Base-by-base conservation (phyloP, 2,888 invertebrate genomes). In the Pandemis cinnamomeana region DNA sequence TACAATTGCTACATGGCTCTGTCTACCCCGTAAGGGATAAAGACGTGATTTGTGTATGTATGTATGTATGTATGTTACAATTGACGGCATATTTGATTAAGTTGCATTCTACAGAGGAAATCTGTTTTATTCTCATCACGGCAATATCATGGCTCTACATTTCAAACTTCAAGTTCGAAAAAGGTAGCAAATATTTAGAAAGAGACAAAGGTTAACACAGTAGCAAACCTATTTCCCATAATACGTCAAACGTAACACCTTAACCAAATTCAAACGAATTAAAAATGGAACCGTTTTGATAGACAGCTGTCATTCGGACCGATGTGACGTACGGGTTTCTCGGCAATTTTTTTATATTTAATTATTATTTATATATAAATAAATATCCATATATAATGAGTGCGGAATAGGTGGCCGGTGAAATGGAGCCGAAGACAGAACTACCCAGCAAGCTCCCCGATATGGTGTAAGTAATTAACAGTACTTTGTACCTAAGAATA, bases 401-500 rank as follows among this genome's bases (percentile, higher is more conserved):
- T 67, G 69, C 55, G 42, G 64, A 73, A 51, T 73, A 73, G 58
- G 11, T 6, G 51, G 20, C 51, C n/a, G 58, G 60, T 7, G 63
- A 10, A 67, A 93, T 92, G 92, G 92, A 92, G 67, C 78, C 83
- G 7, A 90, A 84, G 72, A 79, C 77, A 75, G 91, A 91, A 8
- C 71, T 81, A 58, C 83, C 85, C 7, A 8, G 20, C 55, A 91
- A 90, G 77, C 74, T 90, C 36, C 82, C 92, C 53, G 87, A 89
- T 68, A 92, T 92, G 92, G 86, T 93, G 92, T 93, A 86, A 90
- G 92, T 89, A 55, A 11, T 36, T 48, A 20, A 62, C 5, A 5
- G 2, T 4, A 15, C n/a, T 42, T 62, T n/a, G 1, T 36, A 36
- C 2, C 0, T n/a, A 51, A n/a, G 51, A n/a, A 51, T 13, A 15